Percentiles rank a stretch among this genome's conserved stretches.
These are phyloP conservation scores for Elachura formosa DNA, from an alignment of 2,113 vertebrate genomes.

Conservation along the genomic window DNA sequence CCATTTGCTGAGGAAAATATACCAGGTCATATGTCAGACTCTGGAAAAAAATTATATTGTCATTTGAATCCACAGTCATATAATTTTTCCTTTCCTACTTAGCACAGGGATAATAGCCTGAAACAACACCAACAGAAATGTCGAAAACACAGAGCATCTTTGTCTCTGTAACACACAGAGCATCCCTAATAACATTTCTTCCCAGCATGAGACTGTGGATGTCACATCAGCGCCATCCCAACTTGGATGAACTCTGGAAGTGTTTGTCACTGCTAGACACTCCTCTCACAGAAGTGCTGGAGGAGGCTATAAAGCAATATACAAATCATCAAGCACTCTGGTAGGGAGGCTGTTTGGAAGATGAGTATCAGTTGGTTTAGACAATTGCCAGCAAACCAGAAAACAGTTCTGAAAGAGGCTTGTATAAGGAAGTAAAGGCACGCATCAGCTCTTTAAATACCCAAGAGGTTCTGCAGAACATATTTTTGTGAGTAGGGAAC, in stretches of 20 bases:
- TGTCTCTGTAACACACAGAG: neutral
- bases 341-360: neutral
- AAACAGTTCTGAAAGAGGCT: neutral
- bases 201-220: neutral
- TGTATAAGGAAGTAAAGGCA: neutral
- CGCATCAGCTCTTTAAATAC: neutral
- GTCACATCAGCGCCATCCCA: neutral
- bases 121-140: neutral
- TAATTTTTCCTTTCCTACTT: neutral
- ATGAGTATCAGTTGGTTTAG: neutral
- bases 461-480: neutral
- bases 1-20: neutral
- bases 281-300: neutral
- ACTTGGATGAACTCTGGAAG: neutral
- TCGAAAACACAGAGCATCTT: neutral
- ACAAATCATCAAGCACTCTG: neutral
- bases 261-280: neutral
- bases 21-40: neutral
- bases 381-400: neutral
- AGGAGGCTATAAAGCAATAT: neutral
- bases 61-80: neutral
- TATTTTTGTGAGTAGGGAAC: neutral
- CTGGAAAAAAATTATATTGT: neutral
- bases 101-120: neutral
- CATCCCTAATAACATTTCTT: constrained; percentile 6